Conservation (phyloP, 2,113 vertebrate species). For the Mastomys coucha region DNA sequence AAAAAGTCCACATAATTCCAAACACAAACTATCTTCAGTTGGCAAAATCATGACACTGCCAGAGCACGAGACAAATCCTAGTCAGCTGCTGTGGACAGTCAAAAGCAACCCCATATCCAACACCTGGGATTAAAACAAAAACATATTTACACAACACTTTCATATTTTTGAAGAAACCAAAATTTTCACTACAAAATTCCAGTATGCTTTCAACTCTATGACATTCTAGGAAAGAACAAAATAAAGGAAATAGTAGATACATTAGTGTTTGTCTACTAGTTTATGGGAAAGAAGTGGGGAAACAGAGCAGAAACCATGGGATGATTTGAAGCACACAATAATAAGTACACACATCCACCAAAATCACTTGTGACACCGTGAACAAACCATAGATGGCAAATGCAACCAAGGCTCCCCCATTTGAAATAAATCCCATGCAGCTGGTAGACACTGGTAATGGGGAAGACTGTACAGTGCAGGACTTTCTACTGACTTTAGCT, state of each 20-base stretch:
- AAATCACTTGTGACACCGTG: background rate
- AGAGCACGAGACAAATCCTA: too few species aligned
- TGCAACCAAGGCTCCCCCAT: rapidly evolving
- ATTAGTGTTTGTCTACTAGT: background rate
- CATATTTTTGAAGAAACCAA: too few species aligned
- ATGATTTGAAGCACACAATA: background rate
- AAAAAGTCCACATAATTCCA: too few species aligned
- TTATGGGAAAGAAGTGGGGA: background rate
- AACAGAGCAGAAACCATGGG: background rate
- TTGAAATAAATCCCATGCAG: background rate
- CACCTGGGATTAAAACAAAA: too few species aligned
- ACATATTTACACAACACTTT: too few species aligned
- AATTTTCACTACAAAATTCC: too few species aligned
- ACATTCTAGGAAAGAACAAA: background rate
- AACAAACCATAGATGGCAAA: background rate
- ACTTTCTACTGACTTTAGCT: background rate
- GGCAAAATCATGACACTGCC: too few species aligned
- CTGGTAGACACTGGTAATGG: background rate
- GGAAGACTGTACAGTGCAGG: background rate
- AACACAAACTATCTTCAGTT: too few species aligned
- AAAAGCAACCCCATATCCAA: too few species aligned
- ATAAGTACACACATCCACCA: background rate
- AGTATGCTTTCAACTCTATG: background rate
- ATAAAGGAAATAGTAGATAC: background rate
- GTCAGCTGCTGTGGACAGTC: too few species aligned